Base-by-base conservation (phyloP, 2,888 invertebrate genomes). In the Brachypterus glaber region DNA sequence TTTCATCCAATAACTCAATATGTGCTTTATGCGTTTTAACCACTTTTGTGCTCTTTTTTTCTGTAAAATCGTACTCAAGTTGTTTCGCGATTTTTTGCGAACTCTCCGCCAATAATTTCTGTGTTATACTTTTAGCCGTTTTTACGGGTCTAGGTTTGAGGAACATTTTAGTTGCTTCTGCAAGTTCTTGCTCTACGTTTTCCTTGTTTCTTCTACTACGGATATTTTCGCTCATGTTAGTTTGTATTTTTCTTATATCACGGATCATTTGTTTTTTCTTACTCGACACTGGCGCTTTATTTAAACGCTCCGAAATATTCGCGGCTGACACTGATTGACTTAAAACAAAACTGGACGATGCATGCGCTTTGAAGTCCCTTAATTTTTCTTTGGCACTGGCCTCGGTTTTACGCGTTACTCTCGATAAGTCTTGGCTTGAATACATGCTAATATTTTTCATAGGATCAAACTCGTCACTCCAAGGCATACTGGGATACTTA, bases 121-220 rank as follows among this genome's bases (percentile, higher is more conserved):
- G 72, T 47, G 77, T 80, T 43, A 87, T 87, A 30, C 77, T 77
- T 55, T 72, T 77, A 4, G 84, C 84, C 2, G 85, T 84, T 69
- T 80, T 84, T 33, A 83, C 84, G 4, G 29, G 27, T 3, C 17
- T 12, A 33, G 43, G 39, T 14, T 49, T 52, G 4, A 52, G 51
- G 31, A 82, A 60, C 51, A 67, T 70, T 46, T 71, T 72, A 48
- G 72, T 70, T 29, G 66, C 59, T 9, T 67, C 62, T 47, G 63
- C 54, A 15, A 64, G 45, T 24, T 59, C 57, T 3, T 47, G 64
- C 41, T 66, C 66, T 35, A 64, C 59, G 41, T 71, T 69, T 39
- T 66, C 49, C 45, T 68, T 60, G 45, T 64, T 61, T 56, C 69
- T 65, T 53, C 66, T 66, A 48, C 61, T 62, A 4, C 12, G 27